Evolutionary conservation across 2,797 vertebrate genomes (phyloP), one percentile per base, ranked within the genome.

Genomic region (Pseudochromis fuscus): DNA sequence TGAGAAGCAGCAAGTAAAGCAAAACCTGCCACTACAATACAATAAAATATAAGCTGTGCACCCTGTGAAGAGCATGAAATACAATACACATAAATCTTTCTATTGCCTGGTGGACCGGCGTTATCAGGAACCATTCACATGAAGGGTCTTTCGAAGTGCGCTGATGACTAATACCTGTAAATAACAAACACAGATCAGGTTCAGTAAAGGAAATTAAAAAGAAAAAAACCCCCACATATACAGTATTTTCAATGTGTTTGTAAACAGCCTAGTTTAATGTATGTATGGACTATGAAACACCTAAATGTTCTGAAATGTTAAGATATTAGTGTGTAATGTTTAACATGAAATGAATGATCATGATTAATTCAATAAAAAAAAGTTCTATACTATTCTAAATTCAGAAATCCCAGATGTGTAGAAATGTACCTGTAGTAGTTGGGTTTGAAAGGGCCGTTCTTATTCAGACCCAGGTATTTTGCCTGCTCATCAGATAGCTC

Each of bases 371-470:
- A 42, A 7, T 21, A 1, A 45, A 21, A 45, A 11, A 7, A 3
- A 9, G 18, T n/a, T 42, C 5, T 18, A 8, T 42, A 19, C 16
- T 19, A 42, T n/a, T 9, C 6, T 42, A 42, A 1, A n/a, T 42
- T 3, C 9, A 9, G 2, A 44, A 44, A 27, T 18, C 21, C 4
- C 11, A 23, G 12, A n/a, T 21, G 25, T 52, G 21, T 16, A 63
- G 10, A 44, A 25, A 1, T 38, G 48, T 92, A 98, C 97, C 97
- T 97, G 94, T 98, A 98, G 83, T 98, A 98, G 90, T 98, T 98
- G 79, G 97, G 97, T 92, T 98, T 98, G 75, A 98, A 98, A 28
- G 97, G 97, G 52, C 97, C 97, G 0, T 98, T 98, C 90, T 98
- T 98, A 89, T 98, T 98, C 85, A 98, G 95, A 81, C 97, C 97